These are phyloP conservation scores for Xiphorhynchus erythropygius DNA, from an alignment of 2,797 vertebrate genomes.

Conservation along the genomic window DNA sequence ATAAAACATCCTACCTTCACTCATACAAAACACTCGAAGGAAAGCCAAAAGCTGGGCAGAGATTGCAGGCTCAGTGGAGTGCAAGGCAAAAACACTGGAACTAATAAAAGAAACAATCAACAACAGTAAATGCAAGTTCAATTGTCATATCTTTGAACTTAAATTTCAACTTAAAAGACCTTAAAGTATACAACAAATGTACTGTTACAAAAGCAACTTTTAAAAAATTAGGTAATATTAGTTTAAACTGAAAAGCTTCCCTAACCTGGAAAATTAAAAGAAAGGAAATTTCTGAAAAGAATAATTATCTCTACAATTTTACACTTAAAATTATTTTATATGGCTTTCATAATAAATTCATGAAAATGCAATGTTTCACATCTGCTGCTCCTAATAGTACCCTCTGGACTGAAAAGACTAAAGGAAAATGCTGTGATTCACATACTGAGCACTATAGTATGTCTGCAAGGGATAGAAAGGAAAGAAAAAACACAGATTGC, in stretches of 20 bases:
- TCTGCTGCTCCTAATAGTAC: slow-evolving; percentile 55
- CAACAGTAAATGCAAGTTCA: background rate
- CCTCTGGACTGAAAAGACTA: slow-evolving; percentile 59
- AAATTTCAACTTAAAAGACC: background rate
- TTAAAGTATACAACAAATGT: background rate
- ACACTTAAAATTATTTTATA: slow-evolving; percentile 42
- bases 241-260: background rate
- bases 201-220: background rate
- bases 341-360: background rate
- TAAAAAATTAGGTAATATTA: background rate
- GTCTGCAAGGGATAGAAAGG: slow-evolving; percentile 58
- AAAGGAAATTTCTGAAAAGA: background rate
- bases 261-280: background rate
- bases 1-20: slow-evolving; percentile 84
- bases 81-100: slow-evolving; percentile 93
- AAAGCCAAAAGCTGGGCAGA: slow-evolving; percentile 96
- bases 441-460: slow-evolving; percentile 75
- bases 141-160: background rate
- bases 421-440: slow-evolving; percentile 80
- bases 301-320: slow-evolving; percentile 7
- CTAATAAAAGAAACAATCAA: slow-evolving; percentile 71
- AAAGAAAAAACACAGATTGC: slow-evolving; percentile 65
- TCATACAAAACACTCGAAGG: slow-evolving; percentile 98
- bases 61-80: slow-evolving; percentile 91
- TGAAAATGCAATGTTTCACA: slow-evolving; percentile 46